Evolutionary conservation across 2,888 invertebrate genomes (phyloP).

Genomic region (Gymnocheta viridis): DNA sequence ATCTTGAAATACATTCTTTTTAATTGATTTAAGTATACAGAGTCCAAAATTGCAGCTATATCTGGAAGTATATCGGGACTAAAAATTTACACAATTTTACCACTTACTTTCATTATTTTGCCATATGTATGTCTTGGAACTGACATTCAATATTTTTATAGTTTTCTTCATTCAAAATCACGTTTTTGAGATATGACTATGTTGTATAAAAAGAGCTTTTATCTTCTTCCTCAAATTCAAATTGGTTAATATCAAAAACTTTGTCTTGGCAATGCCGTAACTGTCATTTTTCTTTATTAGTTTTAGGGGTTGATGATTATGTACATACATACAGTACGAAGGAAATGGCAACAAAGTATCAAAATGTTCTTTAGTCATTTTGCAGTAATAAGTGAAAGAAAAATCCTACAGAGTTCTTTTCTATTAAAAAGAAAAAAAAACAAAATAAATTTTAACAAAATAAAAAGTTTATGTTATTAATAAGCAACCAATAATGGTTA

Average conservation of each 20-base stretch:
- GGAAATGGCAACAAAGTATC: slow-evolving; percentile 24
- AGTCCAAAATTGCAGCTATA: too few species aligned
- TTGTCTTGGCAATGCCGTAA: slow-evolving; percentile 44
- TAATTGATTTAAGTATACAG: too few species aligned
- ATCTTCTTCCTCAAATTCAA: background rate
- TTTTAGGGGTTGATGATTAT: slow-evolving; percentile 47
- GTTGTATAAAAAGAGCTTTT: too few species aligned
- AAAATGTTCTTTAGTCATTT: slow-evolving; percentile 57
- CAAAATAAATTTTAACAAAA: slow-evolving; percentile 7
- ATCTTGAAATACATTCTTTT: too few species aligned
- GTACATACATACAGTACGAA: slow-evolving; percentile 15
- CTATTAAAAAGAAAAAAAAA: background rate
- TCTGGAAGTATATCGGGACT: too few species aligned
- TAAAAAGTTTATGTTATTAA: slow-evolving; percentile 1
- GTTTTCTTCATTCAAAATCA: too few species aligned
- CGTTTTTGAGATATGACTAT: too few species aligned
- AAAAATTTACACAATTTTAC: too few species aligned
- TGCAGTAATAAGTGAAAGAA: slow-evolving; percentile 27
- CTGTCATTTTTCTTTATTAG: slow-evolving; percentile 8
- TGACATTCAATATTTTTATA: too few species aligned
- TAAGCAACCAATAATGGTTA: background rate
- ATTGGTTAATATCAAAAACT: too few species aligned
- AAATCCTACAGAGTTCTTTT: slow-evolving; percentile 1
- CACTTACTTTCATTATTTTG: too few species aligned
- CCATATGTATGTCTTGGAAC: too few species aligned